Percentiles rank a stretch among this genome's conserved stretches.
Conservation (phyloP, 92 coral and sea anemone species). For the Epizoanthus rinbou region DNA sequence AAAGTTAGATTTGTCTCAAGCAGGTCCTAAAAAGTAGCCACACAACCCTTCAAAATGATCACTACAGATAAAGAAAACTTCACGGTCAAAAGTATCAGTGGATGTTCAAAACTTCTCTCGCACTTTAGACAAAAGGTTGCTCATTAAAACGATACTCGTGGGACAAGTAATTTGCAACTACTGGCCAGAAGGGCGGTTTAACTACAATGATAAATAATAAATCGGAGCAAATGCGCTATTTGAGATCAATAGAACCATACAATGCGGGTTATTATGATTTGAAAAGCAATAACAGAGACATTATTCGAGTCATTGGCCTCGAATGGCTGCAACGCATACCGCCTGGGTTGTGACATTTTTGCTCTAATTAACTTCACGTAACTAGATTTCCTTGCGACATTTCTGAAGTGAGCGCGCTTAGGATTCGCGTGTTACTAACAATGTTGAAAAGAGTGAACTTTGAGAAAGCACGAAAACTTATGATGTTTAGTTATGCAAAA, state of each 20-base stretch:
- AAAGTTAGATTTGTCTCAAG: neutral
- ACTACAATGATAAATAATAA: neutral
- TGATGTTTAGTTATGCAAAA: conserved; percentile 46
- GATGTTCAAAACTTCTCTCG: neutral
- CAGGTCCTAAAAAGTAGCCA: neutral
- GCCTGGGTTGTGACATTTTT: conserved; percentile 55
- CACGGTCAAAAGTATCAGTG: neutral
- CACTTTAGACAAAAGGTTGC: conserved; percentile 1
- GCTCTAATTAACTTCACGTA: conserved; percentile 61
- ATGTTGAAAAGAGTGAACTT: neutral
- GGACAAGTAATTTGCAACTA: neutral
- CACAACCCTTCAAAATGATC: neutral
- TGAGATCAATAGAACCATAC: conserved; percentile 54
- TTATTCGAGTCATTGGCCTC: conserved; percentile 56
- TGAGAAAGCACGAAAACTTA: neutral
- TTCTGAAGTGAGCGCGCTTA: neutral
- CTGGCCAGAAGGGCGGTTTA: conserved; percentile 3
- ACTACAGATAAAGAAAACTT: neutral
- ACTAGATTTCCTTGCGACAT: neutral
- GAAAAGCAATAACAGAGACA: conserved; percentile 69
- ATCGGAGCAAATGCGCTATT: conserved; percentile 58
- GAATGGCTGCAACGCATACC: conserved; percentile 57
- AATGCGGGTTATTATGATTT: conserved; percentile 64
- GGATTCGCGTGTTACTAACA: neutral
- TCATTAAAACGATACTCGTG: neutral